Evolutionary conservation across 2,797 vertebrate species (phyloP), one percentile per base, ranked within the genome.

Genomic region (Orientallactaga sibirica): DNA sequence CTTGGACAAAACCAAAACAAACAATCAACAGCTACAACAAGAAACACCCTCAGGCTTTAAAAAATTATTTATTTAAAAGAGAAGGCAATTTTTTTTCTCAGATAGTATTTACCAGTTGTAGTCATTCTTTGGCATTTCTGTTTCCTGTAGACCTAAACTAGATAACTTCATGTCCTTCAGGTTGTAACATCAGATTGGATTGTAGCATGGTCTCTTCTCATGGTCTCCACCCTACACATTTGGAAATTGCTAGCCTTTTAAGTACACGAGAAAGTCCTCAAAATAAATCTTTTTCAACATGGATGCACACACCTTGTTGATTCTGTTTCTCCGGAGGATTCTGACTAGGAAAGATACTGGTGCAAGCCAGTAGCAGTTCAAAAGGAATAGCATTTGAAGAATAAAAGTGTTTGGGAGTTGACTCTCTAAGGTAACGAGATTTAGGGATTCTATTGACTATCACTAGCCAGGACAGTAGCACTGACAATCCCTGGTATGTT

Each of bases 51-150:
- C 37, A 74, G 1, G 5, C 9, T 43, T 92, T 94, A 94, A 66
- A 70, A 68, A 66, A 84, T 14, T 70, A 76, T 73, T 6, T 68
- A 84, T 76, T 92, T 89, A 58, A 71, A 68, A 27, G n/a, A 83
- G 82, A 79, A 67, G 55, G 12, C 12, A 58, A 10, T 61, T 24
- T 18, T 43, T 25, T 18, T 33, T 86, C 25, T 79, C 37, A 20
- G 18, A 9, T 79, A 37, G 33, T 37, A 37, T 37, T 29, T 7
- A 18, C 37, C 27, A 48, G 27, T 41, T 24, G 20, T 2, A 62
- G 43, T 9, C n/a, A 37, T 19, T 80, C 29, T 16, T 75, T 6
- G 75, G 3, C n/a, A n/a, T n/a, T 73, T 2, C 22, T n/a, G 16
- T 24, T 33, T 52, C 8, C 33, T 91, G 75, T 20, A 7, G 5